Evolutionary conservation across 2,113 vertebrate species (phyloP).

Genomic region (Fregata magnificens): DNA sequence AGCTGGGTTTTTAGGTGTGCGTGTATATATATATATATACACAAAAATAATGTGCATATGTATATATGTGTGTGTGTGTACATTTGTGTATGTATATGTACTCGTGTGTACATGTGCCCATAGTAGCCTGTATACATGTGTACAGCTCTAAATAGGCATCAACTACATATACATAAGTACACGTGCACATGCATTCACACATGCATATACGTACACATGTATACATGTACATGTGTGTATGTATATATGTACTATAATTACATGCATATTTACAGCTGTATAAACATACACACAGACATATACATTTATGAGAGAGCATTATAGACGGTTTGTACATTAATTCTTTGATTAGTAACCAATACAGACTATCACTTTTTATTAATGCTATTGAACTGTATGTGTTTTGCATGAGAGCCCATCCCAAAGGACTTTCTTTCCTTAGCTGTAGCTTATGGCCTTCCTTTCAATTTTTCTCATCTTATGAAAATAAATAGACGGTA

Average conservation of each 20-base stretch:
- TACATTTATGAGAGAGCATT: background rate
- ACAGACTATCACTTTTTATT: background rate
- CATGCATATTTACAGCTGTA: background rate
- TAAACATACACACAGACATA: background rate
- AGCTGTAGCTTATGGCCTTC: background rate
- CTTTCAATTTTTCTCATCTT: background rate
- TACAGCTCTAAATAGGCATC: background rate
- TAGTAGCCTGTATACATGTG: background rate
- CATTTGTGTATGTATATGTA: too few relatives aligned
- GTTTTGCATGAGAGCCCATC: background rate
- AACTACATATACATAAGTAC: background rate
- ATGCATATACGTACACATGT: too few relatives aligned
- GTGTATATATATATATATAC: accelerated
- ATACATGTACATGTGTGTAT: accelerated
- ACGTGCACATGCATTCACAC: too few relatives aligned
- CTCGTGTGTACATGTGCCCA: accelerated
- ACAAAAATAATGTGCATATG: accelerated
- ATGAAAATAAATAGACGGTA: background rate
- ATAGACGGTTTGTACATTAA: background rate
- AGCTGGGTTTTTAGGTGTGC: background rate
- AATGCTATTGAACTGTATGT: background rate
- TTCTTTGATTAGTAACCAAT: background rate
- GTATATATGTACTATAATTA: background rate
- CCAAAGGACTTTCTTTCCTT: background rate
- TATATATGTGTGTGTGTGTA: background rate